These are phyloP conservation scores for Aulostomus chinensis DNA, from an alignment of 2,797 vertebrate species.

Conservation along the genomic window DNA sequence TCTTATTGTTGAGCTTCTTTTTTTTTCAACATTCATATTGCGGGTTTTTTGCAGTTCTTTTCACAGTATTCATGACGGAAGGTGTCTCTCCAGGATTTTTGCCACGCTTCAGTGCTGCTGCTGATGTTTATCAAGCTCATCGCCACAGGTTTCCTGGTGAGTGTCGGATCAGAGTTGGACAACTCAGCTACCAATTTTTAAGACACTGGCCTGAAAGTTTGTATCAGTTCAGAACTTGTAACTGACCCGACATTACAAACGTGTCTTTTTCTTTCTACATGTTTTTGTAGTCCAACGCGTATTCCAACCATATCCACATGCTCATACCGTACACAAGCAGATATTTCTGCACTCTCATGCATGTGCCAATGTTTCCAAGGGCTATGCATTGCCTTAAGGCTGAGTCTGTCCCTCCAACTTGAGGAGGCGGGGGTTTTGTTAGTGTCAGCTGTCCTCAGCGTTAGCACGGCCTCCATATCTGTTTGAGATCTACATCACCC, in stretches of 20 bases:
- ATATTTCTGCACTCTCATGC: slow-evolving; percentile 65
- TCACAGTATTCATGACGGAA: no score
- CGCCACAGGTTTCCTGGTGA: no score
- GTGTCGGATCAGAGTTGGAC: no score
- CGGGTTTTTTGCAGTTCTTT: background rate
- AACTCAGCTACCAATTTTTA: no score
- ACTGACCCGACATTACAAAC: no score
- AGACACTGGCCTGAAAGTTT: no score
- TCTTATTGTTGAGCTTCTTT: no score
- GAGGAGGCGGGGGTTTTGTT: slow-evolving; percentile 31
- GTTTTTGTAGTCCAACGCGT: slow-evolving; percentile 1
- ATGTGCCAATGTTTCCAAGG: slow-evolving; percentile 80
- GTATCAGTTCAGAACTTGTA: no score
- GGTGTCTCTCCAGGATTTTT: no score
- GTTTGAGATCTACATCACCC: slow-evolving; percentile 2
- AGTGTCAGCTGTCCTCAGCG: slow-evolving; percentile 18
- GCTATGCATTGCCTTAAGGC: slow-evolving; percentile 82
- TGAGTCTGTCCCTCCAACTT: slow-evolving; percentile 55
- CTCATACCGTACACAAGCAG: slow-evolving; percentile 37
- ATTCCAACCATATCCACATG: slow-evolving; percentile 4
- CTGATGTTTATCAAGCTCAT: background rate
- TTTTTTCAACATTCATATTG: no score
- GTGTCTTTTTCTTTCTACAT: slow-evolving; percentile 4
- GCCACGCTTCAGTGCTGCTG: background rate
- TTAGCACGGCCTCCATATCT: slow-evolving; percentile 31